Evolutionary conservation across 1,140 invertebrate genomes (phyloP).

Genomic region (Aphis gossypii): DNA sequence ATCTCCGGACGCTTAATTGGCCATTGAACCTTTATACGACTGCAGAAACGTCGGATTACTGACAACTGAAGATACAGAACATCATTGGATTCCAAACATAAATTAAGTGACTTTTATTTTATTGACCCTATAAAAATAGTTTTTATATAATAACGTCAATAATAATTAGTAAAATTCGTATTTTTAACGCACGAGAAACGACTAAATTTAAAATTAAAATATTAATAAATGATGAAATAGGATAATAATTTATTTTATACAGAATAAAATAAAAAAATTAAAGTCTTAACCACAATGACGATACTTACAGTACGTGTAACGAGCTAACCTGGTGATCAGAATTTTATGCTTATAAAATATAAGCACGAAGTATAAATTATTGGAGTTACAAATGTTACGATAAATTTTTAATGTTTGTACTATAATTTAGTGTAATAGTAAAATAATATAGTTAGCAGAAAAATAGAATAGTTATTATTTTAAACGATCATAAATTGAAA

Average conservation of each 20-base stretch:
- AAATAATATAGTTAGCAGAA: not conserved
- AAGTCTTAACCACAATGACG: no score
- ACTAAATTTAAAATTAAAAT: not conserved
- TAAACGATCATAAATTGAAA: not conserved
- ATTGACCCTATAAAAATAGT: not conserved
- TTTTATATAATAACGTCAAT: not conserved
- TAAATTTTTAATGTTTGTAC: not conserved
- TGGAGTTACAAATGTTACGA: not conserved
- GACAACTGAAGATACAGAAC: not conserved
- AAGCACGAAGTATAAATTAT: not conserved
- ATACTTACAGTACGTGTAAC: not conserved
- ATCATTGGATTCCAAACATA: not conserved
- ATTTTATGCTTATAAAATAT: not conserved
- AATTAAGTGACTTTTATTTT: not conserved
- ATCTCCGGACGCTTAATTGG: not conserved
- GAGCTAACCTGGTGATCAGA: not conserved
- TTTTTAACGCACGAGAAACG: not conserved
- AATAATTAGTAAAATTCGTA: not conserved
- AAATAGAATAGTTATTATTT: not conserved
- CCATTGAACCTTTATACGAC: not conserved
- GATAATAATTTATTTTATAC: no score
- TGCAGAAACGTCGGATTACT: not conserved
- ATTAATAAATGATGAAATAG: not conserved
- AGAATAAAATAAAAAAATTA: no score
- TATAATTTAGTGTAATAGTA: not conserved